Conservation (phyloP, 2,797 vertebrate species). For the Momotus momota region DNA sequence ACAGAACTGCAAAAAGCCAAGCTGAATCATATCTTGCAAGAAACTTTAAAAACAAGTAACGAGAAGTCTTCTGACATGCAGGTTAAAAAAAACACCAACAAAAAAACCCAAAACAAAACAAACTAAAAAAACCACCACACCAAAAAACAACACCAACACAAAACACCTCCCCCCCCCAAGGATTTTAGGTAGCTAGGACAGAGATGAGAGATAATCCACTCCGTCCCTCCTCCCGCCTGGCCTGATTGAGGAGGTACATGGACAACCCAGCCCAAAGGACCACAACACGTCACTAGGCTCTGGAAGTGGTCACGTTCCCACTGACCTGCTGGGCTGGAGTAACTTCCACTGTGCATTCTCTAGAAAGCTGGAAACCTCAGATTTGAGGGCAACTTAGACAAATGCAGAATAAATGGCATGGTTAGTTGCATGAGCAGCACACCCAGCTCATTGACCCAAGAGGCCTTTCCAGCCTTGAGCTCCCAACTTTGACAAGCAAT, state of each 20-base stretch:
- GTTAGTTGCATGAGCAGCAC: neutral
- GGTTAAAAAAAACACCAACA: neutral
- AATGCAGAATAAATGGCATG: rapidly evolving
- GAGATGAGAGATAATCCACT: neutral
- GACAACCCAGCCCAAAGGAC: rapidly evolving
- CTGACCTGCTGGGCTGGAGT: neutral
- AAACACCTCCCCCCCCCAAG: neutral
- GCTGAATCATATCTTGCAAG: neutral
- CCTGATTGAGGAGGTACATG: rapidly evolving
- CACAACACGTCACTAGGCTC: rapidly evolving
- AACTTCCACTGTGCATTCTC: neutral
- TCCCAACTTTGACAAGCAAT: rapidly evolving
- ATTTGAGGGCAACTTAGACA: neutral
- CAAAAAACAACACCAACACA: neutral
- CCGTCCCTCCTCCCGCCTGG: neutral
- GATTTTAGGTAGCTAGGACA: neutral
- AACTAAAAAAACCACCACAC: neutral
- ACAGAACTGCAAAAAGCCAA: neutral
- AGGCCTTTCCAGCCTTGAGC: neutral
- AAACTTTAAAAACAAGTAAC: neutral
- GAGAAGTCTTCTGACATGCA: neutral
- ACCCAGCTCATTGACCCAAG: neutral
- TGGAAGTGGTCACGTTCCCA: rapidly evolving
- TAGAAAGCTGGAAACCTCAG: rapidly evolving
- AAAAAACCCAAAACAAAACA: too few species aligned